phyloP scores from a whole-genome alignment of 2,113 vertebrate species.

The Pygoscelis antarcticus region DNA sequence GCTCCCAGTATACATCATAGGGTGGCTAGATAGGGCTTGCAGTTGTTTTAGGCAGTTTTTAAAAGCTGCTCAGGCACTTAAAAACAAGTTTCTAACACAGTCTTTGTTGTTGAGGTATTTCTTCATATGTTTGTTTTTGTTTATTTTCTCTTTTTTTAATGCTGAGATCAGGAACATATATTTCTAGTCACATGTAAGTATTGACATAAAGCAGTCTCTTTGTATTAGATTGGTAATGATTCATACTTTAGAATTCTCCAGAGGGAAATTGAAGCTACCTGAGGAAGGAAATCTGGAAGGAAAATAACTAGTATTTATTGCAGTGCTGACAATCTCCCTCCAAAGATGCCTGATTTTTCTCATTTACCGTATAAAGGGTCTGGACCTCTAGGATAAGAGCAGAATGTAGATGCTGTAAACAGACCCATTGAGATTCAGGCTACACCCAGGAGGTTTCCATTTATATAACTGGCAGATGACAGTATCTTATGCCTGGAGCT shows the following conservation, averaged over 20 bases:
- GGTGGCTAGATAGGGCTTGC: background rate
- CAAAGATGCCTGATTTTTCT: background rate
- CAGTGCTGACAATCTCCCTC: background rate
- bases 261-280: background rate
- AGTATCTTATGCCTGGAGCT: background rate
- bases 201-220: background rate
- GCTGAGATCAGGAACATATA: background rate
- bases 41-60: background rate
- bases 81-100: background rate
- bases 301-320: background rate
- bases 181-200: background rate
- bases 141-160: background rate
- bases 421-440: background rate
- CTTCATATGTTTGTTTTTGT: background rate
- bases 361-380: background rate
- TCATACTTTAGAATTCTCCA: background rate
- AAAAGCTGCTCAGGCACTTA: background rate
- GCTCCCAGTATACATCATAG: background rate
- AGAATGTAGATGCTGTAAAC: background rate
- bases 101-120: background rate
- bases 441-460: background rate
- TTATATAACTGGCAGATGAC: background rate
- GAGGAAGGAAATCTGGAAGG: background rate
- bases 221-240: background rate
- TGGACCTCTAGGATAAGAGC: background rate